Percentiles rank a stretch among this genome's conserved stretches.
phyloP scores from a whole-genome alignment of 2,888 invertebrate genomes.

The Euphydryas editha region DNA sequence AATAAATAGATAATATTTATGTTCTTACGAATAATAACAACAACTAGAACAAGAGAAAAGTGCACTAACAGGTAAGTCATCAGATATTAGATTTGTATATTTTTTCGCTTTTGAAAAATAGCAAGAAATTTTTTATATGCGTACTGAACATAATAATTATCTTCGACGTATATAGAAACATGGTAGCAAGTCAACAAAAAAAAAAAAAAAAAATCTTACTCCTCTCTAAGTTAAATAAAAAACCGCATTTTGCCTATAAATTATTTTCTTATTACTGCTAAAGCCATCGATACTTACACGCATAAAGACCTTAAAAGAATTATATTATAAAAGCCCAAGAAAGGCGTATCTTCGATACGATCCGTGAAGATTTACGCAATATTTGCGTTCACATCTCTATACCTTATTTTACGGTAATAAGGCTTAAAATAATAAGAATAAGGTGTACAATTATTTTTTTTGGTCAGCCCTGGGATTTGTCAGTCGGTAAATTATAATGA shows the following conservation, averaged over 20 bases:
- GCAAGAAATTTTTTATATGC: no score
- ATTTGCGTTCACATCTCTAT: background rate
- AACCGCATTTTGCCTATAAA: background rate
- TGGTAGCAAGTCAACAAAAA: no score
- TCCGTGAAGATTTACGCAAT: constrained; percentile 21
- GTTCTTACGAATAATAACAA: no score
- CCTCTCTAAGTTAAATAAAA: no score
- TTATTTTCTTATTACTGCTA: constrained; percentile 12
- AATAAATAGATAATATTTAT: no score
- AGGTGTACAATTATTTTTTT: background rate
- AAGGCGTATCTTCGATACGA: constrained; percentile 25
- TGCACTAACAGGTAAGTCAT: no score
- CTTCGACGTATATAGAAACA: no score
- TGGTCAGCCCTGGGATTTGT: constrained; percentile 63
- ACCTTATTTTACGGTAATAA: constrained; percentile 20
- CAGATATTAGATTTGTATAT: no score
- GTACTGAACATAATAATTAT: no score
- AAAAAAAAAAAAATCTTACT: no score
- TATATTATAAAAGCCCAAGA: constrained; percentile 17
- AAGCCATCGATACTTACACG: constrained; percentile 32
- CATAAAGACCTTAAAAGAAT: constrained; percentile 21
- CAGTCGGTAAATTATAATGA: constrained; percentile 60
- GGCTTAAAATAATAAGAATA: constrained; percentile 28
- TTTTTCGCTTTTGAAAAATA: no score
- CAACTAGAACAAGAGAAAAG: no score